Base-by-base conservation (phyloP, 2,797 vertebrate genomes). In the Champsocephalus esox region DNA sequence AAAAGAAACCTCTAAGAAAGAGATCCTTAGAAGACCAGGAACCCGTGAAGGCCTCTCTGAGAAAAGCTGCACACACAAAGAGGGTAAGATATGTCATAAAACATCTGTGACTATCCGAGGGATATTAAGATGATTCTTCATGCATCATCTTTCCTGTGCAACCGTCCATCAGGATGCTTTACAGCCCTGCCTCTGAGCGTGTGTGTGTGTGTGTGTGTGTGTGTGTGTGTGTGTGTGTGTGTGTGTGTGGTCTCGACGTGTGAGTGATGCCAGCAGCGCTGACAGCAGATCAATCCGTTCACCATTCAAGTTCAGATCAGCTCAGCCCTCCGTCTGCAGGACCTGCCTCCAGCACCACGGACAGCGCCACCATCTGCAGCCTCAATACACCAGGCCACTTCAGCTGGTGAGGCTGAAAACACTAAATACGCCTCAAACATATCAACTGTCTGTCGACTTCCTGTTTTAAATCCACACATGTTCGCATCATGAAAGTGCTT, bases 211-310 rank as follows among this genome's bases (percentile, higher is more conserved):
- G 3, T 16, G 24, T 55, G 59, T 59, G 46, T 51, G 24, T 70
- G 21, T 24, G 4, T 52, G 50, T 21, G 34, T 8, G 3, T 16
- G 24, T 55, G 59, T 59, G 46, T 51, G 24, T 70, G 63, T 57
- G 65, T 54, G 44, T 21, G 50, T 48, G 85, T 28, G 81, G 80
- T 67, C 71, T 58, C 16, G 28, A 65, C 48, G 77, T 67, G 75
- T 77, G 86, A 90, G 68, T 64, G 85, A 90, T 91, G 81, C 86
- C 80, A 83, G 81, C 44, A 17, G 71, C 38, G 73, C 83, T 89
- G 93, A 93, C 92, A 90, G 84, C 32, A 74, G 58, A 94, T 95
- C 93, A 93, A 92, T 93, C 80, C 73, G 73, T 88, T 89, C 69
- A 79, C 85, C 83, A 81, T 82, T 88, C 77, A 89, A 88, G 89